phyloP scores from a whole-genome alignment of 2,113 vertebrate species.

The Heptranchias perlo region DNA sequence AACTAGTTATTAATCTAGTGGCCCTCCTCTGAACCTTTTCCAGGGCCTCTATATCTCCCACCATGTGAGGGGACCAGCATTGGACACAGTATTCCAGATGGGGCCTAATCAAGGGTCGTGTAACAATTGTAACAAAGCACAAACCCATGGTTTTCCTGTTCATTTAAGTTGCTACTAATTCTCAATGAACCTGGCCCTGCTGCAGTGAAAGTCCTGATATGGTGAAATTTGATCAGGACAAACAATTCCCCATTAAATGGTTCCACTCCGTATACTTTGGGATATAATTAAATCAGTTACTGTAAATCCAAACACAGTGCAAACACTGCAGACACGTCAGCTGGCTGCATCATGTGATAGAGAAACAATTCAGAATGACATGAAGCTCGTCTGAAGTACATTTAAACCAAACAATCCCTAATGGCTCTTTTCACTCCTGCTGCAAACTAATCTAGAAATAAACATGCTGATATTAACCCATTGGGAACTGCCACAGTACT shows the following conservation, averaged over 20 bases:
- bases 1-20: background rate
- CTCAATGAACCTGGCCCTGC: background rate
- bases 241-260: constrained; percentile 14
- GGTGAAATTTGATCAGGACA: constrained; percentile 23
- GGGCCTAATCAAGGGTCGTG: background rate
- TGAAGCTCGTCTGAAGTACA: constrained; percentile 19
- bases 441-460: background rate
- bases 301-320: constrained; percentile 2
- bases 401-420: constrained; percentile 31
- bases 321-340: background rate
- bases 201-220: background rate
- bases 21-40: background rate
- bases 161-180: background rate
- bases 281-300: constrained; percentile 23
- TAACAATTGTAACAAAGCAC: background rate
- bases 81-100: background rate
- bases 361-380: constrained; percentile 18
- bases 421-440: background rate
- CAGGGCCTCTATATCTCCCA: background rate
- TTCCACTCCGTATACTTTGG: constrained; percentile 11
- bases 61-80: background rate
- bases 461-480: background rate
- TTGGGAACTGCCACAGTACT: background rate
- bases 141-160: background rate
- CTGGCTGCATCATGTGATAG: constrained; percentile 11